Evolutionary conservation across 2,113 vertebrate genomes (phyloP).

Genomic region (Tringa solitaria): DNA sequence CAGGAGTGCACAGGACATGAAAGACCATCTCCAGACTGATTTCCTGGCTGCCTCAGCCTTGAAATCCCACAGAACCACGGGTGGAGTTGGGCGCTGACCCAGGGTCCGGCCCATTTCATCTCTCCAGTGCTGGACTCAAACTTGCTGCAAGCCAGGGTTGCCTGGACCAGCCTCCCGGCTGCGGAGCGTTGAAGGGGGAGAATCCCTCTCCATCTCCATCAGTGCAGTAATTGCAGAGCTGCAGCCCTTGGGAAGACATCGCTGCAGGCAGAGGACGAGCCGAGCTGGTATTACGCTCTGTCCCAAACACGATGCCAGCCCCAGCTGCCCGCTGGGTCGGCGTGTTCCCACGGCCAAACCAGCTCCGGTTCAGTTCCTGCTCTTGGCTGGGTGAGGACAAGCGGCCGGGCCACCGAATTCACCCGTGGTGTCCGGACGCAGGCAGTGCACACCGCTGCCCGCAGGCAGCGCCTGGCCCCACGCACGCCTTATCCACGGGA

Average conservation of each 20-base stretch:
- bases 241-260: rapidly evolving
- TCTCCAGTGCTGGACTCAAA: neutral
- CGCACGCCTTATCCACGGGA: rapidly evolving
- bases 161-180: neutral
- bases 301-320: neutral
- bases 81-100: neutral
- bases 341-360: rapidly evolving
- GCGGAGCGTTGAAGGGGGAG: neutral
- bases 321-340: neutral
- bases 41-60: neutral
- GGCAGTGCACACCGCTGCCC: neutral
- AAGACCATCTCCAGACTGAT: neutral
- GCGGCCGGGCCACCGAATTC: neutral
- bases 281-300: neutral
- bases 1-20: neutral
- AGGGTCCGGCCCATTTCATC: neutral
- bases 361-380: neutral
- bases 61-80: neutral
- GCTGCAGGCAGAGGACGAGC: neutral
- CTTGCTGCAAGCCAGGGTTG: neutral
- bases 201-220: neutral
- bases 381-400: neutral
- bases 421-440: rapidly evolving
- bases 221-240: neutral
- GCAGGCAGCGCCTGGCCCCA: neutral